Base-by-base conservation (phyloP, 1,140 invertebrate species). In the Lasioglossum albipes region DNA sequence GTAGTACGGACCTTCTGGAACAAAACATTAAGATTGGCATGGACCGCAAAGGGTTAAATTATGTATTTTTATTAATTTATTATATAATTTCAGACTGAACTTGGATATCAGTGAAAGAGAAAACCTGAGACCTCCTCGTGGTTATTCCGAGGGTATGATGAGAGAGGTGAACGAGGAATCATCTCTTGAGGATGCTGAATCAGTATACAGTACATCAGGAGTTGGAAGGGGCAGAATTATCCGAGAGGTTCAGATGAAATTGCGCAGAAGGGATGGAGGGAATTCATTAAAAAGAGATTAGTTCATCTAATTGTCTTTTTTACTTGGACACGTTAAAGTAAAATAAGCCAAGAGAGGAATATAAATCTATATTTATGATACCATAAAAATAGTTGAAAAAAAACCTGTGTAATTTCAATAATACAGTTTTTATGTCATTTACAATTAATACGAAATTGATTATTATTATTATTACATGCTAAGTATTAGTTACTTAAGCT, bases 141-240 rank as follows among this genome's bases (percentile, higher is more conserved):
- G 84, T 12, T 86, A 70, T 79, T 84, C 86, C 10, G 86, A 87
- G 76, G 82, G 84, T 61, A 71, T 83, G 64, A 62, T 89, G 61
- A 73, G 71, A 27, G 82, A 88, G 7, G 20, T n/a, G 0, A 31
- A 61, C 0, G 84, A 88, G 3, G 67, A 79, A 0, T 64, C 52
- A 27, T 69, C 59, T 49, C 13, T 66, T 2, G 81, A 87, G 2
- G 88, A 90, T 65, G 0, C 49, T 5, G 79, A 85, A 67, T 89
- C 89, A 5, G 52, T 91, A 42, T 20, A 45, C 13, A 88, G 80
- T 57, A 52, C 70, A 10, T 62, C 79, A 52, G 87, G 83, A 54
- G 67, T 85, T 57, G 86, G 89, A n/a, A 79, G 84, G 81, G 87
- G 85, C 6, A 79, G 67, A 72, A 12, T 67, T 31, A 18, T 13